Evolutionary conservation across 1,140 invertebrate genomes (phyloP).

Genomic region (Philotrypesis tridentata): DNA sequence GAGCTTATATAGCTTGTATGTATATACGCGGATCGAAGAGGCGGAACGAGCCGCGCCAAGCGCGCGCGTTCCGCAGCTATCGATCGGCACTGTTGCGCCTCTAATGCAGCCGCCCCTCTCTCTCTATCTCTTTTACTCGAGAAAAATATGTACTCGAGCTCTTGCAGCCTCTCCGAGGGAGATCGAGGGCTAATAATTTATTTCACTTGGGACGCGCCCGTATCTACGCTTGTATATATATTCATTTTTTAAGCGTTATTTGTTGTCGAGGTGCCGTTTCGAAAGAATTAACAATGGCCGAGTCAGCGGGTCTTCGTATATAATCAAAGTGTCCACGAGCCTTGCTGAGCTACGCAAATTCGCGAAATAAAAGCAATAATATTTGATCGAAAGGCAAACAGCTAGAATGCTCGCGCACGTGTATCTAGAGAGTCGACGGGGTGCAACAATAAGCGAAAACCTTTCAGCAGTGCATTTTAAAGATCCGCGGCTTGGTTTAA

Average conservation of each 20-base stretch:
- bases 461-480: conserved; percentile 21
- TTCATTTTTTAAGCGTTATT: too few relatives aligned
- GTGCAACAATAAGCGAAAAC: neutral
- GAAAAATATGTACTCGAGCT: conserved; percentile 8
- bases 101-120: conserved; percentile 1
- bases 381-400: too few relatives aligned
- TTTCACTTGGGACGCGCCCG: neutral
- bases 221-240: too few relatives aligned
- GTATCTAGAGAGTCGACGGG: neutral
- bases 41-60: neutral
- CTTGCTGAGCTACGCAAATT: too few relatives aligned
- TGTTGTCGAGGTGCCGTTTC: too few relatives aligned
- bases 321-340: too few relatives aligned
- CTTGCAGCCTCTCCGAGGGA: neutral
- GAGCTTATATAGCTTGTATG: neutral
- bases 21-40: neutral
- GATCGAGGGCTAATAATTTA: conserved; percentile 3
- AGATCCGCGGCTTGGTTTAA: conserved; percentile 18
- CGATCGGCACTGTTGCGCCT: neutral
- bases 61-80: neutral
- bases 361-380: too few relatives aligned
- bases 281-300: too few relatives aligned
- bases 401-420: too few relatives aligned
- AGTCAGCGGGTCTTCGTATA: too few relatives aligned
- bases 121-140: neutral